These are phyloP conservation scores for Drosophila tsacasi DNA, from an alignment of 1,140 invertebrate species.

Conservation along the genomic window DNA sequence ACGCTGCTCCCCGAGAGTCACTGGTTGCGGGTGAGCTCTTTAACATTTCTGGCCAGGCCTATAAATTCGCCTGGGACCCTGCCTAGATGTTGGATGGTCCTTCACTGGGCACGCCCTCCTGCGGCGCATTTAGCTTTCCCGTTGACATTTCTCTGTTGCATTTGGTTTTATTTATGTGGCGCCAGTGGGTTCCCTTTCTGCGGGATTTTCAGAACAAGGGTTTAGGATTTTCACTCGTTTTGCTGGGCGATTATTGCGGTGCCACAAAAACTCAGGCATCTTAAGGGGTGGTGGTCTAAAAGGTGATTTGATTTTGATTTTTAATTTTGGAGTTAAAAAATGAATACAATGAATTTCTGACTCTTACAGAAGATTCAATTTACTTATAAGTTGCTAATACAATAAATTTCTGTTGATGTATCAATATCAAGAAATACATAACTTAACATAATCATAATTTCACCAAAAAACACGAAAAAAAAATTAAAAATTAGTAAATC, in stretches of 20 bases:
- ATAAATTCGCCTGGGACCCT: constrained; percentile 49
- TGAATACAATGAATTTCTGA: background rate
- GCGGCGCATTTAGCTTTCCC: constrained; percentile 64
- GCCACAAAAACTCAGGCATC: background rate
- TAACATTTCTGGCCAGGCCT: constrained; percentile 57
- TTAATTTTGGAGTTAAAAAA: background rate
- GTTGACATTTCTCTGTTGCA: constrained; percentile 73
- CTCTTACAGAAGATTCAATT: background rate
- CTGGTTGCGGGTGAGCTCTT: constrained; percentile 25
- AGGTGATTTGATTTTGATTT: background rate
- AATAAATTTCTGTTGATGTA: background rate
- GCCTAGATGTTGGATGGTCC: constrained; percentile 32
- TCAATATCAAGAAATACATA: background rate
- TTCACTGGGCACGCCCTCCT: constrained; percentile 45
- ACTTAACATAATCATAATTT: background rate
- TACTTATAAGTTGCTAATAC: fast-evolving
- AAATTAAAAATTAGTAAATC: too few relatives aligned
- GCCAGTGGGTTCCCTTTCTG: constrained; percentile 57
- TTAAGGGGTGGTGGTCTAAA: background rate
- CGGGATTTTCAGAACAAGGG: constrained; percentile 5
- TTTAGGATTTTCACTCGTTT: constrained; percentile 20
- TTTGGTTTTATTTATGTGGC: constrained; percentile 73
- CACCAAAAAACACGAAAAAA: too few relatives aligned
- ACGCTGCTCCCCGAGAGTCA: constrained; percentile 2
- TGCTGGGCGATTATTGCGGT: constrained; percentile 18